A percentile compares a stretch with the other conserved stretches of the same genome.
Conservation (phyloP, 2,888 invertebrate genomes). For the Falcaria lacertinaria region DNA sequence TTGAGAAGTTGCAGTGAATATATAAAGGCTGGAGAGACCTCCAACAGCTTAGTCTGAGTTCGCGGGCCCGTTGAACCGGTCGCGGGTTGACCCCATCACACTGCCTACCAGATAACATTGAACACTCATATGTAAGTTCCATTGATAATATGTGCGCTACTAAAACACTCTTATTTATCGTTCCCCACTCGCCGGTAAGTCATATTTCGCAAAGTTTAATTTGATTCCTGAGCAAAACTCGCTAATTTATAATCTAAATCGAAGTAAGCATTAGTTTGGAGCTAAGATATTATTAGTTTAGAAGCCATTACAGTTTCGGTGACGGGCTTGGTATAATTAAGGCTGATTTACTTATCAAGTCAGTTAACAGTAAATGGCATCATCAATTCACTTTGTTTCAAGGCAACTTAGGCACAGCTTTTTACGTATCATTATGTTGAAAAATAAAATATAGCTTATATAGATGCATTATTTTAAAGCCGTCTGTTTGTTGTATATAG, state of each 20-base stretch:
- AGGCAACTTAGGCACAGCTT: no score
- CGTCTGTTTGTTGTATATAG: no score
- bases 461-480: no score
- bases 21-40: slow-evolving; percentile 60
- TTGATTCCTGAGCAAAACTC: background rate
- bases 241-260: background rate
- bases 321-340: background rate
- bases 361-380: no score
- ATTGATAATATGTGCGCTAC: background rate
- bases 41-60: slow-evolving; percentile 66
- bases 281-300: background rate
- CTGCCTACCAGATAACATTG: slow-evolving; percentile 16
- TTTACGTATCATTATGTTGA: no score
- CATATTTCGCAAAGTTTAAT: background rate
- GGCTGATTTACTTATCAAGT: no score
- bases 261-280: background rate
- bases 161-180: no score
- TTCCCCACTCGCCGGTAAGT: background rate
- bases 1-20: slow-evolving; percentile 49
- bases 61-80: slow-evolving; percentile 58
- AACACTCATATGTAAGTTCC: slow-evolving; percentile 42
- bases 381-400: no score
- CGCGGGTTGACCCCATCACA: slow-evolving; percentile 40
- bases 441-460: no score
- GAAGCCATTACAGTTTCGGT: background rate